Evolutionary conservation across 1,140 invertebrate species (phyloP), one percentile per base, ranked within the genome.

Genomic region (Lepidurus packardi): DNA sequence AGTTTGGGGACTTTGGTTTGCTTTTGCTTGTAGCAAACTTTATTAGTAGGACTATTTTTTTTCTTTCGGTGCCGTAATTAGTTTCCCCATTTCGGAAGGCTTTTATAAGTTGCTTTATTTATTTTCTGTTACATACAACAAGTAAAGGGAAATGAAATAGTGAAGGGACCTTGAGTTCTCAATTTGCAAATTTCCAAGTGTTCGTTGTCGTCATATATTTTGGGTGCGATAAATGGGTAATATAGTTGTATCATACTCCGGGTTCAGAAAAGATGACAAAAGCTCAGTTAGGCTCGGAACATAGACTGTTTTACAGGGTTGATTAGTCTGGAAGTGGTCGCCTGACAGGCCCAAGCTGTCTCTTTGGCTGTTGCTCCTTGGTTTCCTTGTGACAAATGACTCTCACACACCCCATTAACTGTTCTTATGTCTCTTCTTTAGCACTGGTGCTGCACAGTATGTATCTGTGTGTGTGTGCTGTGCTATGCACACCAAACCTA

Each of bases 271-370:
- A 13, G 53, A 65, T 65, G 53, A 65, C 53, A 65, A 65, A 65
- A 65, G 53, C 53, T 16, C 53, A 65, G 53, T 65, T 13, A 65
- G 8, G 21, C 53, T 13, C 8, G 21, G 53, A 65, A 65, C 21
- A 13, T 65, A 65, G 53, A 16, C 53, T 65, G 8, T 47, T 10
- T 21, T 65, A 65, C 53, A 65, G 53, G 13, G 9, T 65, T 65
- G 53, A 65, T 65, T 65, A 65, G 53, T 65, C 53, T 65, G 53
- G 53, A 65, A 65, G 53, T 65, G 53, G 53, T 65, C 53, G 53
- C 53, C 16, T 65, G 53, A 65, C 53, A 65, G 53, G 53, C 53
- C 53, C 53, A 65, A 65, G 53, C 53, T 65, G 53, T 65, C 53
- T 65, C n/a, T 16, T 65, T 21, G 45, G 45, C 45, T 65, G 53